Percentiles rank a stretch among this genome's conserved stretches.
Evolutionary conservation across 2,113 vertebrate genomes (phyloP).

Genomic region (Ammodytes dubius): DNA sequence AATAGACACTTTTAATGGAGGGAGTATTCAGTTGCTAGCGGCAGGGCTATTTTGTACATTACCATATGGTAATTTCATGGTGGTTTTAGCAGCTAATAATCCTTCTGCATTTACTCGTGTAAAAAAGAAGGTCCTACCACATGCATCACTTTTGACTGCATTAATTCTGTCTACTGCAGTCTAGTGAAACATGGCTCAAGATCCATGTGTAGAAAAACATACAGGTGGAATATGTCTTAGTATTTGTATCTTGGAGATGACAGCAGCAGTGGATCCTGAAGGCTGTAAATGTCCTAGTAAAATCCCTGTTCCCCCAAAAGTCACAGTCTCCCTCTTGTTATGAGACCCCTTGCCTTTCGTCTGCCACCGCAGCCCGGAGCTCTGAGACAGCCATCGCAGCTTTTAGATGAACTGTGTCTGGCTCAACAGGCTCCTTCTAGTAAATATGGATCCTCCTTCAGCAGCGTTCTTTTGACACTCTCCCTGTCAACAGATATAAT

Average conservation of each 20-base stretch:
- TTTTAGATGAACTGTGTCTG: conserved; percentile 37
- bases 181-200: conserved; percentile 5
- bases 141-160: not conserved
- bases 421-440: conserved; percentile 51
- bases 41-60: conserved; percentile 27
- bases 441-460: conserved; percentile 62
- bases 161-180: not conserved
- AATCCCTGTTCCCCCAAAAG: conserved; percentile 48
- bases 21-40: conserved; percentile 1
- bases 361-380: conserved; percentile 16
- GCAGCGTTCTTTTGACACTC: conserved; percentile 35
- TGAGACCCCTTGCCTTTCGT: conserved; percentile 42
- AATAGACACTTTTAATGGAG: conserved; percentile 24
- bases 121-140: not conserved
- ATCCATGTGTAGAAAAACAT: conserved; percentile 23
- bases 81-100: conserved; percentile 5
- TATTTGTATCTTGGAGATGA: conserved; percentile 32
- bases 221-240: conserved; percentile 16
- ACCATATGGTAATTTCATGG: conserved; percentile 38
- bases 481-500: conserved; percentile 67
- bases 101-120: not conserved
- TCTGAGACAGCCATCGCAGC: conserved; percentile 21
- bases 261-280: conserved; percentile 28
- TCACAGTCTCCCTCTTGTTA: conserved; percentile 37
- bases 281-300: conserved; percentile 53